Base-by-base conservation (phyloP, 2,797 vertebrate genomes). In the Enoplosus armatus region DNA sequence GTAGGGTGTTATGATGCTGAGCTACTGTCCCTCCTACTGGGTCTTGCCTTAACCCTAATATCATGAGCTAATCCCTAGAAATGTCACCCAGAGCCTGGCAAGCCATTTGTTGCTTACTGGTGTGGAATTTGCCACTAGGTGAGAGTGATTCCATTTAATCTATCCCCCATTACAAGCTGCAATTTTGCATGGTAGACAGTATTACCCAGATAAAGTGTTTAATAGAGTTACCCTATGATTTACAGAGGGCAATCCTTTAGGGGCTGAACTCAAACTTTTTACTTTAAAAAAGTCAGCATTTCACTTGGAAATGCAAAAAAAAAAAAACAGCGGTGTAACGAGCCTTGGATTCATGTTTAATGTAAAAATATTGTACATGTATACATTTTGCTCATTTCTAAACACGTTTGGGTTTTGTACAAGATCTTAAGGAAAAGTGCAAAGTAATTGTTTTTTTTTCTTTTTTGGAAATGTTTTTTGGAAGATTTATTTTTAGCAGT, bases 121-220 rank as follows among this genome's bases (percentile, higher is more conserved):
- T 93, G 92, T 90, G 85, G 87, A 92, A 91, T 94, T 92, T 87
- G 84, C 90, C 87, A 93, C 85, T 85, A 92, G 92, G 92, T 92
- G 90, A 90, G 89, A 90, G 84, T 88, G 92, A 92, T 88, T 92
- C 85, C 80, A 82, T 93, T 90, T 94, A 94, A 94, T 94, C 90
- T 93, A 76, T 60, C 85, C 79, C 54, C 87, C 80, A 89, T 91
- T 93, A 93, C 92, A 92, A 92, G 88, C 84, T 88, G 74, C 75
- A 75, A 89, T 92, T 92, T 89, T 91, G 82, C 92, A 93, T 87
- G 90, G 86, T 87, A 78, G 90, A 89, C 90, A 90, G 85, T 79
- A 82, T 89, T 89, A 88, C 70, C 77, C 85, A 72, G 85, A 90
- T 91, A 88, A 86, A 89, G 85, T 87, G 75, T 90, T 89, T 90